A percentile compares a stretch with the other conserved stretches of the same genome.
Conservation (phyloP, 2,888 invertebrate genomes). For the Dendrolimus houi region DNA sequence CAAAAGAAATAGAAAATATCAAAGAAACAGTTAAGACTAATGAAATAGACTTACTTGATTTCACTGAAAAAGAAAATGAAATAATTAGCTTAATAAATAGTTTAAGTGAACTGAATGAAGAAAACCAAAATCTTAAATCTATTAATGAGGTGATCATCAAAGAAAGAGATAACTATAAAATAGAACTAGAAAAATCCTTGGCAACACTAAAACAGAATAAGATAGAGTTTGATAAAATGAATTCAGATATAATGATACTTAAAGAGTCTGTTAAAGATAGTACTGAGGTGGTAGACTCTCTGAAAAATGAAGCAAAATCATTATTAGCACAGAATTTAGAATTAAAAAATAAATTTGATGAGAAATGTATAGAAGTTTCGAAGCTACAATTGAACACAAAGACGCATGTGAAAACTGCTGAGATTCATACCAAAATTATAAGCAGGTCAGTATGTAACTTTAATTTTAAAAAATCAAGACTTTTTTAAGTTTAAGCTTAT, state of each 20-base stretch:
- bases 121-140: constrained; percentile 34
- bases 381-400: constrained; percentile 55
- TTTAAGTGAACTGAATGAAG: constrained; percentile 26
- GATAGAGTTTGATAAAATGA: constrained; percentile 44
- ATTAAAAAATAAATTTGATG: constrained; percentile 46
- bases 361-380: constrained; percentile 37
- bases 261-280: constrained; percentile 46
- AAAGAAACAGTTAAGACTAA: constrained; percentile 29
- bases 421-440: constrained; percentile 58
- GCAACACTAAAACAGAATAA: constrained; percentile 43
- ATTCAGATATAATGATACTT: constrained; percentile 46
- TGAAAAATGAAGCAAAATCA: constrained; percentile 42
- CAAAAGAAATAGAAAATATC: constrained; percentile 34
- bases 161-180: constrained; percentile 42
- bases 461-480: too few species aligned
- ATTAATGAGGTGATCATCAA: constrained; percentile 37
- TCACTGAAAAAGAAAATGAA: constrained; percentile 25
- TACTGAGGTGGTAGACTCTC: constrained; percentile 35
- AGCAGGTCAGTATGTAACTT: constrained; percentile 34
- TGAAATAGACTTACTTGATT: constrained; percentile 24
- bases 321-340: constrained; percentile 42
- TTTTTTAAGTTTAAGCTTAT: too few species aligned
- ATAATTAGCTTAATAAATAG: constrained; percentile 25
- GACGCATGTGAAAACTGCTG: constrained; percentile 58
- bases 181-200: constrained; percentile 46